Base-by-base conservation (phyloP, 2,113 vertebrate genomes). In the Zosterops lateralis region DNA sequence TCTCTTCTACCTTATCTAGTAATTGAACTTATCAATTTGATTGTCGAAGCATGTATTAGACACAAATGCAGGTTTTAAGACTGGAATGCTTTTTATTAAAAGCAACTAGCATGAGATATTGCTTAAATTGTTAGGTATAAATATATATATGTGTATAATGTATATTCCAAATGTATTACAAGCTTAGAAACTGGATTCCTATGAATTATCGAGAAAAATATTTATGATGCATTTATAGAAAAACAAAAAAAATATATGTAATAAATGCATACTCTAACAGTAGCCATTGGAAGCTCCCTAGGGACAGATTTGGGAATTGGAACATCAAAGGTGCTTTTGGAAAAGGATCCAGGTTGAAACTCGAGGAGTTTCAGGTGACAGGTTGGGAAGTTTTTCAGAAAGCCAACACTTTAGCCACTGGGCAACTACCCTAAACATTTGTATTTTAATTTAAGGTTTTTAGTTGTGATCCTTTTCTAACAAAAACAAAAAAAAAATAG, bases 211-310 rank as follows among this genome's bases (percentile, higher is more conserved):
- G 97, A 97, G 97, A 95, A 96, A 89, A 97, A 96, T 98, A 98
- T 98, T 98, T 98, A 98, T 98, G 97, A 98, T 97, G 97, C 98
- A 98, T 98, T 98, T 98, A 97, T 97, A 97, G 96, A 96, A 95
- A 96, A 96, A 73, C 38, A 9, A 3, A 40, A 57, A 48, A 60
- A 54, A 29, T 96, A 93, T 91, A 90, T 96, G 83, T 88, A 96
- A 96, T 97, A 97, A 98, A 97, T 97, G 95, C 97, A 97, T 86
- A 96, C 87, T 79, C 31, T 86, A 90, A 84, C 93, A 96, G 95
- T 96, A 97, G 92, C 92, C 90, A 96, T 96, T 93, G 92, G 95
- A 95, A 96, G 97, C 91, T 96, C 98, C 96, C 95, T 96, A 96
- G 94, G 76, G 54, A 95, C 88, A 56, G 96, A 93, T 83, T 95